phyloP scores from a whole-genome alignment of 1,140 invertebrate genomes.

The Bombus difficillimus region DNA sequence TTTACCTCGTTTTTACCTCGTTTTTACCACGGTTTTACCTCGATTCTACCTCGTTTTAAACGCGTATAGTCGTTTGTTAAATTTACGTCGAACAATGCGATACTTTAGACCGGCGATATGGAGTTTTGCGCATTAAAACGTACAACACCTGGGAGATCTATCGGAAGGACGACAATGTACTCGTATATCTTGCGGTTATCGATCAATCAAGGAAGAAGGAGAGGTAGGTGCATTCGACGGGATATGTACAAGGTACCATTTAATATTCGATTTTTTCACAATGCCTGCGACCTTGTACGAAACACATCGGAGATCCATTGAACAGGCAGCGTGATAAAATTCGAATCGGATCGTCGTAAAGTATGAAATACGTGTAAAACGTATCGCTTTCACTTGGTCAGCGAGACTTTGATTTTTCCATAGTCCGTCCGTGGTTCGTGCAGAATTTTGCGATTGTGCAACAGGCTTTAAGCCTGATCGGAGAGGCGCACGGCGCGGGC shows the following conservation, averaged over 20 bases:
- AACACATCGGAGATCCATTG: too few relatives aligned
- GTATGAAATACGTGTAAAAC: background rate
- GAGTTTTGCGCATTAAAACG: background rate
- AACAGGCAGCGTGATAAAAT: background rate
- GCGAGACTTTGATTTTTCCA: slow-evolving; percentile 28
- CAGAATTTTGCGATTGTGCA: slow-evolving; percentile 62
- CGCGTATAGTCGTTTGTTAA: background rate
- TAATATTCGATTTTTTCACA: background rate
- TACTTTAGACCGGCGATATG: too few relatives aligned
- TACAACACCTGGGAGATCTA: background rate
- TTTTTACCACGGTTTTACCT: background rate
- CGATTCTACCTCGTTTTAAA: background rate
- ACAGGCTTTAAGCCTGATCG: slow-evolving; percentile 39
- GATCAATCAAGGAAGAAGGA: background rate
- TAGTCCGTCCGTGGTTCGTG: background rate
- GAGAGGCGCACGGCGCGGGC: slow-evolving; percentile 31
- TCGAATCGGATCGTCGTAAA: background rate
- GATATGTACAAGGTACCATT: too few relatives aligned
- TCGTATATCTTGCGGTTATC: background rate
- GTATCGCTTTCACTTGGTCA: slow-evolving; percentile 16
- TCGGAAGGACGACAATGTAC: background rate
- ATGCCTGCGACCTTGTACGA: background rate
- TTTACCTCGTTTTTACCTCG: background rate
- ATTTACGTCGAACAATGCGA: too few relatives aligned
- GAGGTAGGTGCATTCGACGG: background rate